Evolutionary conservation across 2,113 vertebrate genomes (phyloP).

Genomic region (Bungarus multicinctus): DNA sequence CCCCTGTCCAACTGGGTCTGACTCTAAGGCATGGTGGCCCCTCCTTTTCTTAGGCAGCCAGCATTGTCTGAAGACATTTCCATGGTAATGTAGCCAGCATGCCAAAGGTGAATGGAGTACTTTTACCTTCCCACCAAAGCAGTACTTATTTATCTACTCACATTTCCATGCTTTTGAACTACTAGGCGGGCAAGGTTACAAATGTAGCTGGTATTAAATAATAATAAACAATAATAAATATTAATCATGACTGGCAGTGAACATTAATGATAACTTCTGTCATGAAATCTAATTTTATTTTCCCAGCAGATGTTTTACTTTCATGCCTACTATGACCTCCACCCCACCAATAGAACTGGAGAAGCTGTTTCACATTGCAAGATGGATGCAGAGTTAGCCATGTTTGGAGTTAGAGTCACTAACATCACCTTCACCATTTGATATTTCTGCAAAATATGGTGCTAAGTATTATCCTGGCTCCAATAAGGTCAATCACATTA

Average conservation of each 20-base stretch:
- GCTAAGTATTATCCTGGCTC: background rate
- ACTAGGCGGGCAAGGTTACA: background rate
- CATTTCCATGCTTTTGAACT: background rate
- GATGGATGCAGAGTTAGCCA: background rate
- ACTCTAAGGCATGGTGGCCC: too few species aligned
- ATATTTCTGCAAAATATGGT: background rate
- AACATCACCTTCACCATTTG: background rate
- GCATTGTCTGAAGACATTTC: too few species aligned
- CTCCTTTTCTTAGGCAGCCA: too few species aligned
- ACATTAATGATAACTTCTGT: background rate
- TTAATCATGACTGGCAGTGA: conserved; percentile 32
- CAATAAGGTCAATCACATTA: background rate
- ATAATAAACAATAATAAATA: background rate
- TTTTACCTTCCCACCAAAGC: background rate
- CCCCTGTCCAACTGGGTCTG: too few species aligned
- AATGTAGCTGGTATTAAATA: conserved; percentile 1
- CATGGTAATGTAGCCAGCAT: too few species aligned
- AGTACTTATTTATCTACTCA: background rate
- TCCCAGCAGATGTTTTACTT: background rate
- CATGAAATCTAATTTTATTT: background rate
- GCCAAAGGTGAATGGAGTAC: background rate
- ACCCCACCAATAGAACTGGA: background rate
- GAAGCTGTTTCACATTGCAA: background rate
- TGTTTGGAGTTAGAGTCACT: background rate
- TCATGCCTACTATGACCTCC: background rate